Evolutionary conservation across 2,797 vertebrate species (phyloP), one percentile per base, ranked within the genome.

Genomic region (Neopelma chrysocephalum): DNA sequence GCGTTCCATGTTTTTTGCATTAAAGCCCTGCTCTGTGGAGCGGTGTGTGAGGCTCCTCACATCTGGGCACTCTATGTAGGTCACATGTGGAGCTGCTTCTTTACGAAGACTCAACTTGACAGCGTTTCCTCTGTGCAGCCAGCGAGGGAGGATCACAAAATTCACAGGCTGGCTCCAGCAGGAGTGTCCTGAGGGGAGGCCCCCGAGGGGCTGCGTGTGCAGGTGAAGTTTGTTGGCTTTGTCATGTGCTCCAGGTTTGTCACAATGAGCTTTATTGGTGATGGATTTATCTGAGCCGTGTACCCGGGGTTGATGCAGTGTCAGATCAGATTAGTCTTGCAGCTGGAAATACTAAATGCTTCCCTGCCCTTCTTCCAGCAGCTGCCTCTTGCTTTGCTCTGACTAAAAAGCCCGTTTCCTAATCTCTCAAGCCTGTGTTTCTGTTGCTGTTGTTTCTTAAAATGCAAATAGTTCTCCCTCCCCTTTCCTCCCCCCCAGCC

Each of bases 31-130:
- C 60, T 86, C 89, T 53, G 6, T 36, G 61, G 45, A 22, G 9
- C 26, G 70, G 70, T 71, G 9, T 51, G 81, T 10, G 72, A 77
- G 89, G 85, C 87, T 51, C 15, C 90, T 94, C 87, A 45, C 89
- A 97, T 95, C 96, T 90, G 77, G 85, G 91, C 23, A 1, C 60
- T 94, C 90, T 97, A 94, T 96, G 77, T 97, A 97, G 96, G 96
- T 97, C 96, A 97, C 89, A 90, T 83, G 62, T 76, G 65, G 60
- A 53, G 43, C 72, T 69, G 56, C 64, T 93, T 83, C 89, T 87
- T 95, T 89, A 94, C 4, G 5, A 79, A 92, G 82, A 97, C 90
- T 85, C 1, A 91, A 93, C 60, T 77, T 96, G 96, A 97, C 95
- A 97, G 87, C 22, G 0, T 80, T 90, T 90, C 50, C 77, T 71